Conservation (phyloP, 2,113 vertebrate species). For the Cygnus atratus region DNA sequence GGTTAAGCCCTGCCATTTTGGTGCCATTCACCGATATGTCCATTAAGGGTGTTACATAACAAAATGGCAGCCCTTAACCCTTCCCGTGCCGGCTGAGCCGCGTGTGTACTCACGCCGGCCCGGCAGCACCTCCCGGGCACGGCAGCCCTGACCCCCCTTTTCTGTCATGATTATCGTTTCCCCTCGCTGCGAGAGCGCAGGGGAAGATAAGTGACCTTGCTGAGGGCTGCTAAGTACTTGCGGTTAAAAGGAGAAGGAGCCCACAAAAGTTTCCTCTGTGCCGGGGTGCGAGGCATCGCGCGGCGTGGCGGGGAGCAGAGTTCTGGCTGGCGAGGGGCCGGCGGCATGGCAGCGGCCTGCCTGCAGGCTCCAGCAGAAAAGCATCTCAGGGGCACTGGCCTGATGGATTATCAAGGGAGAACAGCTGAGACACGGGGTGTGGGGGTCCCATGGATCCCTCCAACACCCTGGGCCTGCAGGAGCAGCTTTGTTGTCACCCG, state of each 20-base stretch:
- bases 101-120: not conserved
- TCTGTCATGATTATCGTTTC: not conserved
- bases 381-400: not conserved
- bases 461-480: not conserved
- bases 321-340: not conserved
- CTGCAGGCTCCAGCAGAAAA: not conserved
- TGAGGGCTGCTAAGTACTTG: not conserved
- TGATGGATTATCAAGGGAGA: rapidly evolving
- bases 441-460: not conserved
- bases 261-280: not conserved
- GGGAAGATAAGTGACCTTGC: not conserved
- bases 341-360: too few relatives aligned
- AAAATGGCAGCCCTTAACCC: conserved; percentile 94
- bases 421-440: rapidly evolving
- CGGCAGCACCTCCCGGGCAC: not conserved
- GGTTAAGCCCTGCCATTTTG: conserved; percentile 94
- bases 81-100: conserved; percentile 69
- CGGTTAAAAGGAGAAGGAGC: not conserved
- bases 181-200: not conserved
- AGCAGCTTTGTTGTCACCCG: not conserved
- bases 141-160: not conserved
- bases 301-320: not conserved
- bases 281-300: not conserved
- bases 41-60: conserved; percentile 92
- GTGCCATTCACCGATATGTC: conserved; percentile 89